Percentiles rank a stretch among this genome's conserved stretches.
Evolutionary conservation across 1,140 invertebrate genomes (phyloP).

Genomic region (Seison nebaliae): DNA sequence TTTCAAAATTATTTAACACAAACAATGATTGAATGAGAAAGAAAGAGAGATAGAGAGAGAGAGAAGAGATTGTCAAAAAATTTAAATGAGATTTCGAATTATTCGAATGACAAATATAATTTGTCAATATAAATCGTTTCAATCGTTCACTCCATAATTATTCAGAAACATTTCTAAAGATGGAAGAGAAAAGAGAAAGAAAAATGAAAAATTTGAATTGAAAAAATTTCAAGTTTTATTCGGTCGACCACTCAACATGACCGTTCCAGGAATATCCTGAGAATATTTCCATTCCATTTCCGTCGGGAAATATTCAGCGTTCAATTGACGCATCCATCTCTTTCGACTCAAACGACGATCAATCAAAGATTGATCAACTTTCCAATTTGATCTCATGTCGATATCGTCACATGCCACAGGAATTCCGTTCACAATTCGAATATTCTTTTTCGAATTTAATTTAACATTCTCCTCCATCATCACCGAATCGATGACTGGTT

Average conservation of each 20-base stretch:
- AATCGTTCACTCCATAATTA: no score
- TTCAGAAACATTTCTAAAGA: no score
- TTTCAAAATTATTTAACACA: no score
- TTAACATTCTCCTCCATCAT: background rate
- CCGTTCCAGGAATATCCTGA: slow-evolving; percentile 11
- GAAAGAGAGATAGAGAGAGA: no score
- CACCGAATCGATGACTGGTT: slow-evolving; percentile 2
- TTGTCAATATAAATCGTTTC: no score
- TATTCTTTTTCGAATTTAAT: background rate
- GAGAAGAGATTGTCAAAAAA: no score
- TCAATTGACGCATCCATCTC: slow-evolving; percentile 2
- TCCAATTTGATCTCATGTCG: slow-evolving; percentile 4
- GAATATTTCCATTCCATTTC: slow-evolving; percentile 8
- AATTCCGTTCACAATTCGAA: slow-evolving; percentile 1
- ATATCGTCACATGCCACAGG: background rate
- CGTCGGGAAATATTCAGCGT: slow-evolving; percentile 12
- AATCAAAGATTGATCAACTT: slow-evolving; percentile 1
- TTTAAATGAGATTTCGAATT: no score
- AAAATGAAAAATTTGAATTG: no score
- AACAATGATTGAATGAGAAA: no score
- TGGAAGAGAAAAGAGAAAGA: no score
- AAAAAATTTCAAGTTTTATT: no score
- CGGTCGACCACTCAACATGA: slow-evolving; percentile 5
- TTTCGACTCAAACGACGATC: slow-evolving; percentile 1
- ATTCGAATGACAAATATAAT: no score